Evolutionary conservation across 2,797 vertebrate species (phyloP).

Genomic region (Bovichtus diacanthus): DNA sequence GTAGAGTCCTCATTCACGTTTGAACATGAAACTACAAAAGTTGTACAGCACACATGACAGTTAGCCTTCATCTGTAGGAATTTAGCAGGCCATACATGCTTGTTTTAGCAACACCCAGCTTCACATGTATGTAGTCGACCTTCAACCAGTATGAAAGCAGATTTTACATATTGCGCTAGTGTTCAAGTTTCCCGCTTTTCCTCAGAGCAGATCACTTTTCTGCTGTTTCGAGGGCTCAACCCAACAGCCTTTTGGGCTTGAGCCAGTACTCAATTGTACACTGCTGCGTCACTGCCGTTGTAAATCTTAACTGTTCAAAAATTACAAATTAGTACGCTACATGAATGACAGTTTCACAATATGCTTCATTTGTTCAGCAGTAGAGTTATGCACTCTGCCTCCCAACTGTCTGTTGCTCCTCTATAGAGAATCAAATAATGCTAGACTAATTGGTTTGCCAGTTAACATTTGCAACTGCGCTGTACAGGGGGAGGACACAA

Average conservation of each 20-base stretch:
- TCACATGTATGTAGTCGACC: not conserved
- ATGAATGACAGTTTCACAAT: not conserved
- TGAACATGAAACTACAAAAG: not conserved
- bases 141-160: not conserved
- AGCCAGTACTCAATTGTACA: not conserved
- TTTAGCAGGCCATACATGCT: not conserved
- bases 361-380: not conserved
- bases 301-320: conserved; percentile 11
- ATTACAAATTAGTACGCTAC: conserved; percentile 1
- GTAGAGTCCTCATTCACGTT: conserved; percentile 14
- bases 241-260: not conserved
- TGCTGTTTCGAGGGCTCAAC: conserved; percentile 6
- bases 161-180: not conserved
- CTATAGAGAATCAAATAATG: conserved; percentile 7
- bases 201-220: not conserved
- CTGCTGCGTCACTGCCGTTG: not conserved
- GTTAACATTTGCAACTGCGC: conserved; percentile 8
- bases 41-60: not conserved
- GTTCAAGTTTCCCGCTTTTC: not conserved
- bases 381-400: not conserved
- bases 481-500: not conserved
- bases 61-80: not conserved
- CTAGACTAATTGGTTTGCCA: conserved; percentile 17
- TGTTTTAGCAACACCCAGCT: not conserved
- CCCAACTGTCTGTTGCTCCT: not conserved